Evolutionary conservation across 2,888 invertebrate genomes (phyloP).

Genomic region (Sisyra nigra): DNA sequence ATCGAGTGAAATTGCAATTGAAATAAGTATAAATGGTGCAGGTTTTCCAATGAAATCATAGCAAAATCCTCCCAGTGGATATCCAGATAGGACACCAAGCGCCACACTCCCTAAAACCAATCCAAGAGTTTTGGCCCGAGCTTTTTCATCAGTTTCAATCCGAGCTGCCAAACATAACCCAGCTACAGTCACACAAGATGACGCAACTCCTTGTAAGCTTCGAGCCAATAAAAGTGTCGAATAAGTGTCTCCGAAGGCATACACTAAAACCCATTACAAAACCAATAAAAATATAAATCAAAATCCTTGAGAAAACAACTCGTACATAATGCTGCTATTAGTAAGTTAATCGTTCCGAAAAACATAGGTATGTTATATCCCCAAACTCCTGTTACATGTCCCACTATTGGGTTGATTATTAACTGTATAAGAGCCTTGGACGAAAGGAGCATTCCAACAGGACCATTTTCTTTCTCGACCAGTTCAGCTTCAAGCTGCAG

Average conservation of each 20-base stretch:
- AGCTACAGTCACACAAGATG: slow-evolving; percentile 61
- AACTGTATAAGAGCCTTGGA: slow-evolving; percentile 71
- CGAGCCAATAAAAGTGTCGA: slow-evolving; percentile 51
- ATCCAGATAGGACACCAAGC: slow-evolving; percentile 63
- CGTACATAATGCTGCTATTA: slow-evolving; percentile 52
- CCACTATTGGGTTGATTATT: slow-evolving; percentile 58
- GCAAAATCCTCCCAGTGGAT: slow-evolving; percentile 63
- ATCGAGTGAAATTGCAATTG: slow-evolving; percentile 36
- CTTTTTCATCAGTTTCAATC: slow-evolving; percentile 31
- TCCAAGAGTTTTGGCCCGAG: slow-evolving; percentile 57
- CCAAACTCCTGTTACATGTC: slow-evolving; percentile 43
- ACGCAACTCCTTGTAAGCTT: slow-evolving; percentile 64
- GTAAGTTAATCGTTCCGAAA: slow-evolving; percentile 47
- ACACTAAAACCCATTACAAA: slow-evolving; percentile 51
- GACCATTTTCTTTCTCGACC: slow-evolving; percentile 43
- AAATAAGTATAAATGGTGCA: slow-evolving; percentile 55
- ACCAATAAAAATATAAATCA: slow-evolving; percentile 4
- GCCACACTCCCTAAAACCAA: slow-evolving; percentile 67
- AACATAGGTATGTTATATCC: slow-evolving; percentile 54
- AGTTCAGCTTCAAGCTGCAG: slow-evolving; percentile 25
- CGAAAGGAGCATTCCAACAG: slow-evolving; percentile 49
- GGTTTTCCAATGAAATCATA: slow-evolving; percentile 62
- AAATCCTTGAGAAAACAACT: too few species aligned
- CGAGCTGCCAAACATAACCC: slow-evolving; percentile 68
- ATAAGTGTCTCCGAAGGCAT: slow-evolving; percentile 58